Base-by-base conservation (phyloP, 2,797 vertebrate genomes). In the Aeoliscus strigatus region DNA sequence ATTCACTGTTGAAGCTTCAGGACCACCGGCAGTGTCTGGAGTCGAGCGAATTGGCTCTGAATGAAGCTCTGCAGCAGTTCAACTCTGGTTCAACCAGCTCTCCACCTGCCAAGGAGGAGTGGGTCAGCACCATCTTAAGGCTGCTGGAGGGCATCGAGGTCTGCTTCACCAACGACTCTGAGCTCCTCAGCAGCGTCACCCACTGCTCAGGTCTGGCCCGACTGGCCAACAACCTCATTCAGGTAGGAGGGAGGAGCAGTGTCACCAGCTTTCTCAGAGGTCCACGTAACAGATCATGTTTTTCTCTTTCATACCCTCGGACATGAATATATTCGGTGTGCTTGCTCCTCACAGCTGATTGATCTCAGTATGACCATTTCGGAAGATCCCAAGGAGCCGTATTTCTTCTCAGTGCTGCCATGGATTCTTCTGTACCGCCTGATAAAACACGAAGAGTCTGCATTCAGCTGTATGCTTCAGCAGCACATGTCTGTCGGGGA, bases 21-120 rank as follows among this genome's bases (percentile, higher is more conserved):
- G 93, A 98, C 73, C 88, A 88, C 70, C 86, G 63, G 61, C 91
- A 94, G 58, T 98, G 96, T 76, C 84, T 99, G 18, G 92, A 94
- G 59, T 90, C 84, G 75, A 93, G 94, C 0, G 95, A 96, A 18
- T 85, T 96, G 68, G 89, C 94, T 17, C 80, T 98, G 66, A 90
- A 94, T 1, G 96, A 99, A 80, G 92, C 94, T 9, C 77, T 97
- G 66, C 96, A 94, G 83, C 94, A 98, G 68, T 90, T 97, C 81
- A 86, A 89, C 58, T 90, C 88, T 5, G 47, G 75, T 8, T 75
- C 88, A 5, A 55, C 81, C 45, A 80, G 86, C 14, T 87, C 86
- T 2, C 56, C 89, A 8, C 85, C 92, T 10, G 86, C 83, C 51
- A 96, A 94, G 75, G 95, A 98, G 55, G 95, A 95, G 72, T 99